These are phyloP conservation scores for Drosophila ogumai DNA, from an alignment of 1,140 invertebrate species.

Conservation along the genomic window DNA sequence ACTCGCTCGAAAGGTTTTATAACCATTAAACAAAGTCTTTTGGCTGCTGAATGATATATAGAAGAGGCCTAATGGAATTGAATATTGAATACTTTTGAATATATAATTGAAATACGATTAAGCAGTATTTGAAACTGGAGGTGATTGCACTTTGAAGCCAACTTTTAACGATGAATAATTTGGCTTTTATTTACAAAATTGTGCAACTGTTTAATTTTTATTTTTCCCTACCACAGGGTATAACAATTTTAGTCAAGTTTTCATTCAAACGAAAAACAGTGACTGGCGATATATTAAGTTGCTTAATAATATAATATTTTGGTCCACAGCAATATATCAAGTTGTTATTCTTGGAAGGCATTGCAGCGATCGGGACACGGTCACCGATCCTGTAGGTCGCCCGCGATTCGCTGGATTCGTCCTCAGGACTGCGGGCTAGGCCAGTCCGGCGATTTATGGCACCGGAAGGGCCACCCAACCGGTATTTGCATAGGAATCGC, in stretches of 20 bases:
- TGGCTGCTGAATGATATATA: background rate
- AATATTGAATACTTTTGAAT: background rate
- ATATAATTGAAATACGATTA: background rate
- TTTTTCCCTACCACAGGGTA: background rate
- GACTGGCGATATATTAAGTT: too few species aligned
- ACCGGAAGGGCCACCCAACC: constrained; percentile 62
- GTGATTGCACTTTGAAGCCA: background rate
- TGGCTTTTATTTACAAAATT: background rate
- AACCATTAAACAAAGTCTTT: background rate
- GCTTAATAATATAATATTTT: too few species aligned
- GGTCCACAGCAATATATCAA: too few species aligned
- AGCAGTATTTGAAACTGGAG: background rate
- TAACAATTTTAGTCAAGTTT: background rate
- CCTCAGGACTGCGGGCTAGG: constrained; percentile 25
- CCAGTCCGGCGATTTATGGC: constrained; percentile 65
- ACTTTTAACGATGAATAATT: background rate
- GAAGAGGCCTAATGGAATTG: background rate
- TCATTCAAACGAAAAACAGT: too few species aligned
- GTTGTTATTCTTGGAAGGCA: too few species aligned
- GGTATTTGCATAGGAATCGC: constrained; percentile 72
- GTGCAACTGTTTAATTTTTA: background rate
- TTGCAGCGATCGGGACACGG: background rate
- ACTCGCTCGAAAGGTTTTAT: background rate
- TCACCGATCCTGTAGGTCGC: background rate
- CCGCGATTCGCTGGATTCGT: constrained; percentile 31